phyloP scores from a whole-genome alignment of 2,888 invertebrate species.

The Ectropis crepuscularia region DNA sequence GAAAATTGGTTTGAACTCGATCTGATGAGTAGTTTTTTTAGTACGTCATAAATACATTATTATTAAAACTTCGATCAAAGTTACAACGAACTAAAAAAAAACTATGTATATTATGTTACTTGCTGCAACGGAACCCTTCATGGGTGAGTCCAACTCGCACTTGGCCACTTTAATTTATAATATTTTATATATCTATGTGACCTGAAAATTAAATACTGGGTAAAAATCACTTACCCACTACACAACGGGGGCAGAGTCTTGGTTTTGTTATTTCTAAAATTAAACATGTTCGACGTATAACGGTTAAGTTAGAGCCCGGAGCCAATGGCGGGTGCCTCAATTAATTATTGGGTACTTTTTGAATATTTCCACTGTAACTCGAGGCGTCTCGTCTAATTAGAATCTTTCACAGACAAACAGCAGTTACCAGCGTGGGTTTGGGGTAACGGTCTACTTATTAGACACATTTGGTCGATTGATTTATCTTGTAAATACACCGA shows the following conservation, averaged over 20 bases:
- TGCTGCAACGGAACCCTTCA: too few relatives aligned
- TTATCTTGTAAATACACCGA: conserved; percentile 53
- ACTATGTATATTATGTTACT: too few relatives aligned
- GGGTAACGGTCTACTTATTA: conserved; percentile 72
- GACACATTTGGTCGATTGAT: conserved; percentile 59
- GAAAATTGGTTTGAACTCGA: too few relatives aligned
- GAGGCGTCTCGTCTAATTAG: conserved; percentile 64
- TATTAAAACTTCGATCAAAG: too few relatives aligned
- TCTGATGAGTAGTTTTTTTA: too few relatives aligned
- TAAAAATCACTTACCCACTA: conserved; percentile 14
- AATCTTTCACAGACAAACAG: conserved; percentile 50
- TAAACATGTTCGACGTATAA: conserved; percentile 39
- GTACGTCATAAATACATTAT: too few relatives aligned
- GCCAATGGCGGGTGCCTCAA: conserved; percentile 32
- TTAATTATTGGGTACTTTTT: conserved; percentile 56
- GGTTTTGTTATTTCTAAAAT: conserved; percentile 39
- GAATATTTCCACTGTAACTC: conserved; percentile 53
- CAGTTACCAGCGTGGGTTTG: conserved; percentile 54
- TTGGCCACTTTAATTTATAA: too few relatives aligned
- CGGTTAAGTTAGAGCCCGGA: conserved; percentile 34
- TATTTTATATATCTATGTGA: not conserved
- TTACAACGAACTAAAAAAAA: too few relatives aligned
- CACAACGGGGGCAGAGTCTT: conserved; percentile 18
- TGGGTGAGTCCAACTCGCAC: too few relatives aligned
- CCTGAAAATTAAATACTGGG: conserved; percentile 7